Evolutionary conservation across 2,113 vertebrate species (phyloP).

Genomic region (Callopanchax toddi): DNA sequence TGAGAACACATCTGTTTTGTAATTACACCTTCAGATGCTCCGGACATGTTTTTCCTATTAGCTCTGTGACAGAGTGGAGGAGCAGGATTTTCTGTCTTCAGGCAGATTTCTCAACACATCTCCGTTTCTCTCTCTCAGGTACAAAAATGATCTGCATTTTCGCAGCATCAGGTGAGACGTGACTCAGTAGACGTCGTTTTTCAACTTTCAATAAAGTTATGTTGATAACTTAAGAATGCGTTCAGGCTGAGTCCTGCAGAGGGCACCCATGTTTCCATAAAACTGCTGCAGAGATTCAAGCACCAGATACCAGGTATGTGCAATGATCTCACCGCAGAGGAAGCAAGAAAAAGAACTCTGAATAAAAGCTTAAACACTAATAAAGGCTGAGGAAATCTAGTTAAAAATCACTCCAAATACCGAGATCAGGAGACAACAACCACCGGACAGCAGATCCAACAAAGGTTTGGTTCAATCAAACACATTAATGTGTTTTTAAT

Average conservation of each 20-base stretch:
- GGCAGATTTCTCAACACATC: constrained; percentile 53
- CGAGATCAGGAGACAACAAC: too few relatives aligned
- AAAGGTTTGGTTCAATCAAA: too few relatives aligned
- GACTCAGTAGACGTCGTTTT: neutral
- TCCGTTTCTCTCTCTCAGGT: neutral
- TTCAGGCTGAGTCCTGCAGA: neutral
- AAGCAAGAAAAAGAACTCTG: too few relatives aligned
- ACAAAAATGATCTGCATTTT: constrained; percentile 34
- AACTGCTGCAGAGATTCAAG: too few relatives aligned
- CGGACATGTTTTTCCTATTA: constrained; percentile 74
- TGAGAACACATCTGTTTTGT: constrained; percentile 63
- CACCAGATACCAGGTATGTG: too few relatives aligned
- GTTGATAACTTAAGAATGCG: neutral
- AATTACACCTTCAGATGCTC: constrained; percentile 72
- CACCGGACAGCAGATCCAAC: too few relatives aligned
- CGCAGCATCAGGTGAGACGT: constrained; percentile 11
- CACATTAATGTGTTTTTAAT: too few relatives aligned
- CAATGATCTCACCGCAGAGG: too few relatives aligned
- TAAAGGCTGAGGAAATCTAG: too few relatives aligned
- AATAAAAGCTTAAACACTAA: too few relatives aligned
- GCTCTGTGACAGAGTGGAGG: constrained; percentile 28
- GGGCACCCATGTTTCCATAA: too few relatives aligned
- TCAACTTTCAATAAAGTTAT: neutral
- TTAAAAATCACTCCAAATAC: too few relatives aligned
- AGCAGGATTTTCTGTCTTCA: constrained; percentile 68